A percentile compares a stretch with the other conserved stretches of the same genome.
Conservation (phyloP, 2,113 vertebrate species). For the Anarhynchus alexandrinus region DNA sequence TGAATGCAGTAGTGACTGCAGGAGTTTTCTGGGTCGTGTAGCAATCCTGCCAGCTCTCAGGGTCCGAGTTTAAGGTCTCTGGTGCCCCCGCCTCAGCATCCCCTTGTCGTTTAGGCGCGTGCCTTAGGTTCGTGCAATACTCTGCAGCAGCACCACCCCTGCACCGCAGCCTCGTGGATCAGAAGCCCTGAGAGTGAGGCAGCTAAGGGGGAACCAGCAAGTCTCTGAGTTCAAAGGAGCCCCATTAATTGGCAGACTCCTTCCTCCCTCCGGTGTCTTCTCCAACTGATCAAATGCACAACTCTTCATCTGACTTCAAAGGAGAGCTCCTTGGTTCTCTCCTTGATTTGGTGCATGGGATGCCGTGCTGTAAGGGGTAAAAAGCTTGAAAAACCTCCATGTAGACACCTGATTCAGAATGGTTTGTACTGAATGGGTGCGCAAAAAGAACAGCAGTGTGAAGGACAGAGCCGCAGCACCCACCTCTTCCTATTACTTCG, state of each 20-base stretch:
- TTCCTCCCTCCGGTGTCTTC: background rate
- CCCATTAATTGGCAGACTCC: background rate
- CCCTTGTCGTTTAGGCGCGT: background rate
- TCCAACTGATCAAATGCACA: background rate
- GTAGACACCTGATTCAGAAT: background rate
- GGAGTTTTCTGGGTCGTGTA: background rate
- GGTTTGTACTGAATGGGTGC: background rate
- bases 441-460: background rate
- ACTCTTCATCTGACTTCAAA: background rate
- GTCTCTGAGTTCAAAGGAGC: background rate
- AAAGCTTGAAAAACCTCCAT: background rate
- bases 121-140: background rate
- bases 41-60: background rate
- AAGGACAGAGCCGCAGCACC: conserved; percentile 42
- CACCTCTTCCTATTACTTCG: conserved; percentile 96
- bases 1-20: background rate
- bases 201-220: background rate
- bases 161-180: background rate
- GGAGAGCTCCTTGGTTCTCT: background rate
- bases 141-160: background rate
- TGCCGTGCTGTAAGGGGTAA: background rate
- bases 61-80: background rate
- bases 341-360: background rate
- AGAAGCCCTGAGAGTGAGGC: background rate
- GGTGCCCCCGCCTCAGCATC: background rate